Percentiles rank a stretch among this genome's conserved stretches.
These are phyloP conservation scores for Theonella swinhoei DNA, from an alignment of 37 sponge, comb jelly and placozoan genomes.

Conservation along the genomic window DNA sequence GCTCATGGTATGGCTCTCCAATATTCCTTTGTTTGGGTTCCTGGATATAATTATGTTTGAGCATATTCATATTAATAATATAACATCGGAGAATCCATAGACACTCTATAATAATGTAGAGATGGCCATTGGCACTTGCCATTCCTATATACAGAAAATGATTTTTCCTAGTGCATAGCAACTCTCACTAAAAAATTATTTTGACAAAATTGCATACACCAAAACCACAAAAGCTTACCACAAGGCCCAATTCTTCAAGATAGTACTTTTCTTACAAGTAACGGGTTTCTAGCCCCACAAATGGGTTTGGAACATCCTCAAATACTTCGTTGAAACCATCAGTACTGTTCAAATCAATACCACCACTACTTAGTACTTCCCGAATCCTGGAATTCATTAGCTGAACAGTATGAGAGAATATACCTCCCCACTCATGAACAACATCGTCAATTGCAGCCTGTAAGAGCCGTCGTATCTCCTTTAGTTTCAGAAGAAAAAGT, in stretches of 20 bases:
- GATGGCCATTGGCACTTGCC: no score
- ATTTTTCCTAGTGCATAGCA: no score
- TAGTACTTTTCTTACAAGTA: constrained; percentile 22
- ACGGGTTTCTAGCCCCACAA: constrained; percentile 15
- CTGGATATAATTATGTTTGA: neutral
- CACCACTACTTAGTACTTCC: neutral
- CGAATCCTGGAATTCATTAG: neutral
- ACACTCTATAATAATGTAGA: no score
- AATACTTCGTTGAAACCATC: constrained; percentile 7
- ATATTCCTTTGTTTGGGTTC: constrained; percentile 28
- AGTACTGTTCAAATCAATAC: neutral
- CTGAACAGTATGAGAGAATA: constrained; percentile 15
- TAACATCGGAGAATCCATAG: no score
- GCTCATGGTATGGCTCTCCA: constrained; percentile 22
- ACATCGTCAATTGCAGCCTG: constrained; percentile 39
- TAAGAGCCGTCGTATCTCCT: constrained; percentile 22
- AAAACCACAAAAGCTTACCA: neutral
- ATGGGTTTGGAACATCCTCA: constrained; percentile 8
- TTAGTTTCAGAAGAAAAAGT: constrained; percentile 42
- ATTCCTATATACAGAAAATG: no score
- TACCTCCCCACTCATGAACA: neutral
- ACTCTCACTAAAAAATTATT: no score
- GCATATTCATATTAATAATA: no score
- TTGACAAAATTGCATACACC: neutral
- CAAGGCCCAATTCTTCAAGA: neutral